A percentile compares a stretch with the other conserved stretches of the same genome.
phyloP scores from a whole-genome alignment of 2,113 vertebrate genomes.

The Anas platyrhynchos region DNA sequence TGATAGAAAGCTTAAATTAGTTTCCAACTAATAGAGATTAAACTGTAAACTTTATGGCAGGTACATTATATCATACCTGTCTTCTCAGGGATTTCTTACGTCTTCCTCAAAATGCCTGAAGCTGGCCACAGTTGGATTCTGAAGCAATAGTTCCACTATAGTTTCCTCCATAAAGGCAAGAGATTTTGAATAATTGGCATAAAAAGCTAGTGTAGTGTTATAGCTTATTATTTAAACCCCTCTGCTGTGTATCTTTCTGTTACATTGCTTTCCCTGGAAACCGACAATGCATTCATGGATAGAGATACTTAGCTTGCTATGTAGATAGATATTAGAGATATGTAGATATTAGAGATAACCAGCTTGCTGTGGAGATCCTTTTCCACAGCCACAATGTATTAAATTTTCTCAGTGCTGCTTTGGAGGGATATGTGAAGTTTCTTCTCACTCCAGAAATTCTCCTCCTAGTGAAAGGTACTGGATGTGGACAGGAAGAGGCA shows the following conservation, averaged over 20 bases:
- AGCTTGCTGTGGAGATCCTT: not conserved
- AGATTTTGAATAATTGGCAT: not conserved
- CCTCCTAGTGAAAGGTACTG: not conserved
- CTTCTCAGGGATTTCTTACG: not conserved
- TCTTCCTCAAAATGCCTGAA: not conserved
- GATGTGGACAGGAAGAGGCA: not conserved
- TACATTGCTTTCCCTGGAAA: not conserved
- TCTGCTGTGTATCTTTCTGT: not conserved
- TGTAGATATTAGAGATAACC: too few relatives aligned
- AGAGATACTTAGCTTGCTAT: not conserved
- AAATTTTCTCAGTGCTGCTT: not conserved
- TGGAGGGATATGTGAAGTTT: not conserved
- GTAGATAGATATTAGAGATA: not conserved
- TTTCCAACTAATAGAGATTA: not conserved
- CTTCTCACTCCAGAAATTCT: not conserved
- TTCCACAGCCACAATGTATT: not conserved
- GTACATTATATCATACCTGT: not conserved
- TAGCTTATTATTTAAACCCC: not conserved
- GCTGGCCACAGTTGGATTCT: not conserved
- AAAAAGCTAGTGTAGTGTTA: not conserved
- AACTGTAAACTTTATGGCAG: not conserved
- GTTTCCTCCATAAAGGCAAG: not conserved
- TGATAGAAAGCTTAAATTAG: not conserved
- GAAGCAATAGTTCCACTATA: not conserved
- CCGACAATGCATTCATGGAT: not conserved